These are phyloP conservation scores for Rhipidura dahli DNA, from an alignment of 2,113 vertebrate genomes.

Conservation along the genomic window DNA sequence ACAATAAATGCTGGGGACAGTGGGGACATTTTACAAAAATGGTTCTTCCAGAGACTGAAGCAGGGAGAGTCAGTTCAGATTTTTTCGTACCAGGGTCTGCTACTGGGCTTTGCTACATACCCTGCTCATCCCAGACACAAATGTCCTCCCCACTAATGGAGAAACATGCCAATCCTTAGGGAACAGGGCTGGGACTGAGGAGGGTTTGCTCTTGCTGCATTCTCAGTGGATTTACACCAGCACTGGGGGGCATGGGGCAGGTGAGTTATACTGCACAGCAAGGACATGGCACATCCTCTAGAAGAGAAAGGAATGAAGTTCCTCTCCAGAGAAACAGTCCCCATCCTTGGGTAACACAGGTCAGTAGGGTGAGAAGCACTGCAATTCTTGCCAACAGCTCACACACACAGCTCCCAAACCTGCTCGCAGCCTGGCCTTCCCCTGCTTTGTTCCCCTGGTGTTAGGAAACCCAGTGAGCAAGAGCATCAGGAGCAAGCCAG, in stretches of 20 bases:
- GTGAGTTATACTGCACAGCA: neutral
- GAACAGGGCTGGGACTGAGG: neutral
- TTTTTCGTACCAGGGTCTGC: neutral
- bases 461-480: conserved; percentile 6
- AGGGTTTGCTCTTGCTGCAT: neutral
- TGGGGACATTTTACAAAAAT: neutral
- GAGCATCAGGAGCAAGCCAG: neutral
- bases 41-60: neutral
- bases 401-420: neutral
- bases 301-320: neutral
- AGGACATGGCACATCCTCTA: neutral
- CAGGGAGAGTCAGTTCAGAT: neutral
- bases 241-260: accelerated
- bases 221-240: neutral
- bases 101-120: neutral
- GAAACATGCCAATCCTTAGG: neutral
- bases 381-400: neutral
- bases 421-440: neutral
- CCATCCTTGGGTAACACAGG: neutral
- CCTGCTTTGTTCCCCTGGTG: neutral
- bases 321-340: neutral
- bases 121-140: neutral
- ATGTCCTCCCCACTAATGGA: neutral
- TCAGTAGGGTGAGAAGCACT: neutral
- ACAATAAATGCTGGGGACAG: neutral